Evolutionary conservation across 2,888 invertebrate species (phyloP).

Genomic region (Biston betularia): DNA sequence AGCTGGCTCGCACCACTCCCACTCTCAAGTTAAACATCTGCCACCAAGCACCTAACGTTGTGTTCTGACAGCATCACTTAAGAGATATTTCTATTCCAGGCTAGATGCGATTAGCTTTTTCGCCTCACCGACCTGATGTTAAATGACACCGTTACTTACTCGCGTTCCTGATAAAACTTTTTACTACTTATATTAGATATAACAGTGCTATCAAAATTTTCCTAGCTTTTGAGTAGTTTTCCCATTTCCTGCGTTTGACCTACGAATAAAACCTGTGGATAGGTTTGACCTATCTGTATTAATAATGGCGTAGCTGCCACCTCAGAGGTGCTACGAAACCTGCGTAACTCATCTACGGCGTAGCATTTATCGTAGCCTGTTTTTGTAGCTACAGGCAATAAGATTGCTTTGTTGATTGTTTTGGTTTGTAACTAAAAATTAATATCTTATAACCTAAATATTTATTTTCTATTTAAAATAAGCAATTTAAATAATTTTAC

Average conservation of each 20-base stretch:
- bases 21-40: too few species aligned
- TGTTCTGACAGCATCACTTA: too few species aligned
- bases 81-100: too few species aligned
- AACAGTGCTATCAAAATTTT: background rate
- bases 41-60: too few species aligned
- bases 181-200: background rate
- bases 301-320: slow-evolving; percentile 14
- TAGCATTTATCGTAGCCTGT: background rate
- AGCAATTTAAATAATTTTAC: slow-evolving; percentile 4
- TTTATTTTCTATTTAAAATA: slow-evolving; percentile 7
- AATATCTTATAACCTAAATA: background rate
- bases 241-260: slow-evolving; percentile 56
- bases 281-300: slow-evolving; percentile 51
- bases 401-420: too few species aligned
- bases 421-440: background rate
- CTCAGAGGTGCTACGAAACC: slow-evolving; percentile 19
- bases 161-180: background rate
- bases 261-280: too few species aligned
- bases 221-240: slow-evolving; percentile 10
- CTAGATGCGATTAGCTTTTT: too few species aligned
- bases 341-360: slow-evolving; percentile 13
- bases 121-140: too few species aligned
- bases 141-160: too few species aligned
- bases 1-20: too few species aligned
- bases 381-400: too few species aligned